Base-by-base conservation (phyloP, 1,140 invertebrate species). In the Theocolax elegans region DNA sequence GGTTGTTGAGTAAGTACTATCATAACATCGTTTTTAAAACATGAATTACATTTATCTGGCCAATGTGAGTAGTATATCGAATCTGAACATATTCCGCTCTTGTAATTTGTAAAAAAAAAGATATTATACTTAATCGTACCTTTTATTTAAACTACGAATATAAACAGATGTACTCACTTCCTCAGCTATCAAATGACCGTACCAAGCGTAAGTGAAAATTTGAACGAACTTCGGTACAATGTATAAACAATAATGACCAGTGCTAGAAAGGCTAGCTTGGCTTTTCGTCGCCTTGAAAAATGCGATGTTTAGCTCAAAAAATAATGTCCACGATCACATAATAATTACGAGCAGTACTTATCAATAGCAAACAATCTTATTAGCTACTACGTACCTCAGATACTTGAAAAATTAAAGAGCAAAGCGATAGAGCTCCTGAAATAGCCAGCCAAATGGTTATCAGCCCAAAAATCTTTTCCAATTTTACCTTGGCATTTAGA, bases 341-440 rank as follows among this genome's bases (percentile, higher is more conserved):
- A n/a, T n/a, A n/a, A n/a, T n/a, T n/a, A n/a, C n/a, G n/a, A n/a
- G n/a, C n/a, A n/a, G n/a, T n/a, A n/a, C n/a, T n/a, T n/a, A n/a
- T n/a, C n/a, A n/a, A n/a, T n/a, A n/a, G n/a, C n/a, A n/a, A n/a
- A n/a, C n/a, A n/a, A n/a, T n/a, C n/a, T n/a, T n/a, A n/a, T n/a
- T n/a, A n/a, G n/a, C n/a, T n/a, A n/a, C n/a, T n/a, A n/a, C n/a
- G n/a, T 65, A 60, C 78, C 69, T 77, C 58, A 9, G 74, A 42
- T 1, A 68, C 40, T 46, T 80, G 77, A 66, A 77, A 80, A 19
- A 79, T 73, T 4, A 78, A 29, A 9, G 69, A 54, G 46, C 79
- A 80, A 19, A 78, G 72, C 3, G 75, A 53, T 3, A 72, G 12
- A 8, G 76, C 75, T 53, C 70, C 74, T 0, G 77, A 74, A 13